Base-by-base conservation (phyloP, 2,797 vertebrate genomes). In the Menidia menidia region DNA sequence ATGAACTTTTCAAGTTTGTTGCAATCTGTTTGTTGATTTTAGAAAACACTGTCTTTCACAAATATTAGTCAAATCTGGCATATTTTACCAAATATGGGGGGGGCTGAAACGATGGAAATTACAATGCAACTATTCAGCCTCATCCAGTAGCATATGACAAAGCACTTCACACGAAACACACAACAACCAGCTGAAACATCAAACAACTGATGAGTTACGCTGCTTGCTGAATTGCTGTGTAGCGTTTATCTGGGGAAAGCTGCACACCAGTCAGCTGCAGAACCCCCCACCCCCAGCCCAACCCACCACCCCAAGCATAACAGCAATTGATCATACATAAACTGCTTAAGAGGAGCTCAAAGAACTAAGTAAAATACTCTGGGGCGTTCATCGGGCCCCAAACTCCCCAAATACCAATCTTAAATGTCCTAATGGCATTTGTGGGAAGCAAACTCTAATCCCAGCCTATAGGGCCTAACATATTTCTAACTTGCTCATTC, bases 61-160 rank as follows among this genome's bases (percentile, higher is more conserved):
- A 82, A 72, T 73, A 42, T 68, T 70, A 69, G 71, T 83, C 59
- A 63, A 39, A 50, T 73, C 44, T 68, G 72, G 75, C 64, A 70
- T 64, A 47, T 77, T 85, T 85, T 80, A 78, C 65, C 56, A 87
- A 87, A 77, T 70, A 31, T 72, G 35, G 68, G 43, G 68, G 58
- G 14, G 33, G 70, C 31, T 57, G 52, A 72, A 55, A 64, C 54
- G 58, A 54, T 54, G 61, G 66, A 60, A 77, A 76, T 83, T 60
- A 77, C 90, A 92, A 91, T 92, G 89, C 91, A 80, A 75, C 16
- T 9, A 73, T 82, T 80, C 78, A 64, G 85, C 78, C 63, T 77
- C 68, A 72, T 62, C 64, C 80, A 79, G 71, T 53, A 77, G 64
- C 57, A 66, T 77, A 68, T 85, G 71, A 67, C 64, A 68, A 71